Conservation (phyloP, 2,888 invertebrate genomes). For the Mystacides longicornis region DNA sequence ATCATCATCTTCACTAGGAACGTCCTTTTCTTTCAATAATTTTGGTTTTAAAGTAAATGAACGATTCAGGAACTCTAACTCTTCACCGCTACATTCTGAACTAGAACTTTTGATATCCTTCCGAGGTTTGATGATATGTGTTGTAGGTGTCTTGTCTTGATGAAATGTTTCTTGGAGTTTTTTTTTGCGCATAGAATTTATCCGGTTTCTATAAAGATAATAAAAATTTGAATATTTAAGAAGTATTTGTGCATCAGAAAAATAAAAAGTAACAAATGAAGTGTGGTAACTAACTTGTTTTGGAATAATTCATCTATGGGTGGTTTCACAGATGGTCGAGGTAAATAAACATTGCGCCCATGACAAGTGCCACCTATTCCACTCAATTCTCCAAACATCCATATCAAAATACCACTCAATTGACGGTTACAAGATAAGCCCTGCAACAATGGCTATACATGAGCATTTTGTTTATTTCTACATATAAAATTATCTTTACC, state of each 20-base stretch:
- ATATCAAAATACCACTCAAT: conserved; percentile 52
- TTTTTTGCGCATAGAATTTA: not conserved
- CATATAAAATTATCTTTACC: too few species aligned
- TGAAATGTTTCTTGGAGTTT: not conserved
- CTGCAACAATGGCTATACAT: too few species aligned
- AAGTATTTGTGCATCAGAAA: not conserved
- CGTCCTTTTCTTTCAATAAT: conserved; percentile 49
- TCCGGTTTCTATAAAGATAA: not conserved
- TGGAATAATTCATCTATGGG: conserved; percentile 16
- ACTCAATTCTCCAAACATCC: conserved; percentile 46
- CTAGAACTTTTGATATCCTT: conserved; percentile 35
- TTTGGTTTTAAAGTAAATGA: conserved; percentile 49
- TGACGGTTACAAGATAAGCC: conserved; percentile 55
- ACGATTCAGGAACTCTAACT: conserved; percentile 43
- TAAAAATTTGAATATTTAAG: too few species aligned
- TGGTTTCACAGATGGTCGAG: conserved; percentile 17
- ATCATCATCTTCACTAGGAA: conserved; percentile 40
- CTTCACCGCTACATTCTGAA: conserved; percentile 44
- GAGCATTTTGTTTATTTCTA: too few species aligned
- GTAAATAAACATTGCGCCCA: conserved; percentile 22
- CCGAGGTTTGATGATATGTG: not conserved
- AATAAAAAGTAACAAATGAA: not conserved
- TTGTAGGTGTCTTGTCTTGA: not conserved
- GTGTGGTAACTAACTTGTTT: conserved; percentile 15
- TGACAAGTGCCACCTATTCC: conserved; percentile 26